Conservation (phyloP, 2,113 vertebrate species). For the Salvator merianae region DNA sequence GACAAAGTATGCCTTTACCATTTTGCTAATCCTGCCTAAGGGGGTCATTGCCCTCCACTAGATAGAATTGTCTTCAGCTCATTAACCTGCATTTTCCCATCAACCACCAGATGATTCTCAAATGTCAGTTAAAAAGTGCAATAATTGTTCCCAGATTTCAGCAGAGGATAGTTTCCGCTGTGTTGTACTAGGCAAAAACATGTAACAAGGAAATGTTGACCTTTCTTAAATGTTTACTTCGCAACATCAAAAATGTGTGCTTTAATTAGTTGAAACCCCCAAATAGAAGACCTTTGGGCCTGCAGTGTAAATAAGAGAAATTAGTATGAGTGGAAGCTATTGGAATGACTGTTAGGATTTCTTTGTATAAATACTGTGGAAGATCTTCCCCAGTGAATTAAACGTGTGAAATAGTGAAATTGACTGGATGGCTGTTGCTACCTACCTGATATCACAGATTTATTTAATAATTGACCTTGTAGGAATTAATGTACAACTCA, state of each 20-base stretch:
- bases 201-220: conserved; percentile 46
- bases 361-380: conserved; percentile 1
- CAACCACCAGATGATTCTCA: conserved; percentile 57
- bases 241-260: conserved; percentile 3
- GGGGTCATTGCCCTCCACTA: conserved; percentile 59
- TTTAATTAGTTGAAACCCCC: conserved; percentile 21
- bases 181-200: conserved; percentile 31
- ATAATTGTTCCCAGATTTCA: conserved; percentile 49
- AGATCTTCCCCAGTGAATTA: neutral
- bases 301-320: neutral
- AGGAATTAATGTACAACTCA: conserved; percentile 13
- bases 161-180: conserved; percentile 38
- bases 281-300: conserved; percentile 1
- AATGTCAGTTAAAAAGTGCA: conserved; percentile 65
- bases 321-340: neutral
- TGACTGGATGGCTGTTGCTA: neutral
- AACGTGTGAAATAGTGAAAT: neutral
- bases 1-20: neutral
- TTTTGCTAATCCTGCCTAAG: conserved; percentile 44
- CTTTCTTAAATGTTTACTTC: conserved; percentile 53
- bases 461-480: conserved; percentile 24
- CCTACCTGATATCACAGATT: neutral
- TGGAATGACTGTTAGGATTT: conserved; percentile 7
- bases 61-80: conserved; percentile 46
- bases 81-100: conserved; percentile 60